These are phyloP conservation scores for Centrocercus urophasianus DNA, from an alignment of 2,113 vertebrate genomes.

Conservation along the genomic window DNA sequence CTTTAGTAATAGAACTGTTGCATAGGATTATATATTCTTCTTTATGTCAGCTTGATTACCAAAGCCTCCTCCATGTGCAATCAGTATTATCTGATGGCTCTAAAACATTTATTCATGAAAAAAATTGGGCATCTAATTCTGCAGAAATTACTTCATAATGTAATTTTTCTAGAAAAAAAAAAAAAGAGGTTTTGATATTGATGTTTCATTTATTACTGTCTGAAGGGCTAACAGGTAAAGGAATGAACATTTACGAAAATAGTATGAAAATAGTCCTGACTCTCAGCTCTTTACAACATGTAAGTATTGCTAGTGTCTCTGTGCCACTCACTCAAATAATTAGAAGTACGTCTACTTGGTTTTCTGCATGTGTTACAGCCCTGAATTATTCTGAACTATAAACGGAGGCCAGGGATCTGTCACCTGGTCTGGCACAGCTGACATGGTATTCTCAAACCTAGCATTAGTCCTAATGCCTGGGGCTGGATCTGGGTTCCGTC, in stretches of 20 bases:
- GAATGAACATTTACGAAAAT: rapidly evolving
- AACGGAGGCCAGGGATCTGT: not conserved
- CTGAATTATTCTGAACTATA: not conserved
- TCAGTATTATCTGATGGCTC: not conserved
- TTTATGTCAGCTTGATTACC: not conserved
- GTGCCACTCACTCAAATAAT: not conserved
- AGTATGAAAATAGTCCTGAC: not conserved
- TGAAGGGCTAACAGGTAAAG: not conserved
- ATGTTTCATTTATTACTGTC: rapidly evolving
- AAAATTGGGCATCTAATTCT: not conserved
- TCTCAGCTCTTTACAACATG: too few species aligned
- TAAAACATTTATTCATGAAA: not conserved
- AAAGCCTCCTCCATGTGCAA: not conserved
- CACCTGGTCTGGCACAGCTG: not conserved
- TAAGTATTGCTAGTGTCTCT: not conserved
- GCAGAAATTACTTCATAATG: not conserved
- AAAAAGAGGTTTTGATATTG: not conserved
- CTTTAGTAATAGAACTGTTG: not conserved
- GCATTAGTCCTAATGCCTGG: not conserved
- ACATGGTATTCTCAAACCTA: not conserved
- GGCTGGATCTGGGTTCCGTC: not conserved
- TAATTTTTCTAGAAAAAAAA: not conserved
- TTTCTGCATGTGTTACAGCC: not conserved
- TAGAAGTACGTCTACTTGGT: not conserved
- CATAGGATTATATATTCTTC: not conserved